phyloP scores from a whole-genome alignment of 2,888 invertebrate species.

The Pteria penguin region DNA sequence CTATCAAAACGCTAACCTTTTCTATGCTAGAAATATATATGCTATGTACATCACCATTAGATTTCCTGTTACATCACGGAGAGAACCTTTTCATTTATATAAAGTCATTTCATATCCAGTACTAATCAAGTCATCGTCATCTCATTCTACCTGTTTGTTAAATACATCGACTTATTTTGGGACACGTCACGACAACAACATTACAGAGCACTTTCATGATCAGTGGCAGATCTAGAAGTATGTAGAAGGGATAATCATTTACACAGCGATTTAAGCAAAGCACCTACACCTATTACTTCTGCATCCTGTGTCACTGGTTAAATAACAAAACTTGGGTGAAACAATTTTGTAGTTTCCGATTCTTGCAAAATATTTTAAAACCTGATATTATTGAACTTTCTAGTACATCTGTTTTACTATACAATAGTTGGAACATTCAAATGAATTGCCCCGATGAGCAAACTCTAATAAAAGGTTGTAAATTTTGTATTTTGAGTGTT shows the following conservation, averaged over 20 bases:
- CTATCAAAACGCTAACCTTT: no score
- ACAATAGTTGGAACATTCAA: constrained; percentile 18
- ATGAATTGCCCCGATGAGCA: constrained; percentile 38
- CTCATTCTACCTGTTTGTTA: constrained; percentile 45
- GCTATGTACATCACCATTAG: constrained; percentile 23
- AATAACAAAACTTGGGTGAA: constrained; percentile 1
- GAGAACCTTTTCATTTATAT: constrained; percentile 40
- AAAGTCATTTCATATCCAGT: constrained; percentile 41
- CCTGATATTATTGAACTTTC: constrained; percentile 24
- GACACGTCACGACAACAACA: no score
- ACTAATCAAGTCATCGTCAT: constrained; percentile 42
- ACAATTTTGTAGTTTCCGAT: constrained; percentile 16
- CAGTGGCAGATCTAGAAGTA: no score
- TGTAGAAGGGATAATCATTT: no score
- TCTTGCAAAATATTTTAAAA: constrained; percentile 4
- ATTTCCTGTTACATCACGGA: no score
- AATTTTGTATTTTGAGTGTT: constrained; percentile 26
- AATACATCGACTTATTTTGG: constrained; percentile 38
- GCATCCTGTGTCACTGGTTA: constrained; percentile 10
- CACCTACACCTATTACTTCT: constrained; percentile 2
- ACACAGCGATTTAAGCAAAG: constrained; percentile 15
- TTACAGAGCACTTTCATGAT: no score
- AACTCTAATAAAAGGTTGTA: no score
- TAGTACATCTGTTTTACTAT: constrained; percentile 20
- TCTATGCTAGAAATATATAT: no score